Base-by-base conservation (phyloP, 2,797 vertebrate species). In the Fundulus diaphanus region DNA sequence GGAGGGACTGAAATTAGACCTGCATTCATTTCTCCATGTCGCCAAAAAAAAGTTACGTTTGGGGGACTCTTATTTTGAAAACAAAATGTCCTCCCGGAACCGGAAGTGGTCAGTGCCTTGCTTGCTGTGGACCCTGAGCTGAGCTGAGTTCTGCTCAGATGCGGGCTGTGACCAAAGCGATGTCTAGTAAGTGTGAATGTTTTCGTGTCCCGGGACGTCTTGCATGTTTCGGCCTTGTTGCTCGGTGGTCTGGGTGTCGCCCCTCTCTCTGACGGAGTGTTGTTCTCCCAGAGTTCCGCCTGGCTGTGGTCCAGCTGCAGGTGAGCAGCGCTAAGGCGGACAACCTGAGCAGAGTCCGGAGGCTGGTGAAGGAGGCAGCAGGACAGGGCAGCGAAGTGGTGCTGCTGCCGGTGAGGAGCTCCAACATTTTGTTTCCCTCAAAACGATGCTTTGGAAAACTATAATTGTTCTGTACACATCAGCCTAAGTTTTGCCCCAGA, bases 281-380 rank as follows among this genome's bases (percentile, higher is more conserved):
- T 74, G 44, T 67, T 33, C 48, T 1, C 2, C 1, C 89, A 99
- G 98, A 95, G 84, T 99, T 99, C 84, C 96, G 96, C 5, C 84
- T 99, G 68, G 98, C 97, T 3, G 96, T 99, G 65, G 94, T 99
- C 69, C 98, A 99, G 92, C 94, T 99, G 78, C 95, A 93, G 0
- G 97, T 99, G 16, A 93, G 94, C 20, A 83, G 94, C 70, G 84
- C 93, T 31, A 99, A 99, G 78, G 92, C 95, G 9, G 97, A 98
- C 13, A 99, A 99, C 83, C 89, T 99, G 86, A 92, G 90, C 29
- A 91, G 94, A 77, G 97, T 96, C 54, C 94, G 95, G 79, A 72
- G 80, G 37, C 92, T 98, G 72, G 91, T 99, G 82, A 95, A 91
- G 82, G 95, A 98, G 85, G 98, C 98, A 7, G 95, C 97, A 3